A percentile compares a stretch with the other conserved stretches of the same genome.
Conservation (phyloP, 2,888 invertebrate genomes). For the Therioaphis trifolii region DNA sequence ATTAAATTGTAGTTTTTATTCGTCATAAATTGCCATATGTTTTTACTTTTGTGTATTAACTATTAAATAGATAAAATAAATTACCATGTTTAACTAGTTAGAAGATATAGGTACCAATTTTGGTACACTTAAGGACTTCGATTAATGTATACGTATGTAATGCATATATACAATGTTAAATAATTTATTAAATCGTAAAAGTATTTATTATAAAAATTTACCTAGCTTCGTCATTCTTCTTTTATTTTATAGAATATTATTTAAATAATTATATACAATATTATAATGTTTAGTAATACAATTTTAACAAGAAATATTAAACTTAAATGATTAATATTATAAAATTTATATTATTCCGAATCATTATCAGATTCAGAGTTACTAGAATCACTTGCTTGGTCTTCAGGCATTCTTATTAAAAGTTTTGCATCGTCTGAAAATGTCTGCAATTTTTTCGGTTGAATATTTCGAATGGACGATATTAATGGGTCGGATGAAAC, state of each 20-base stretch:
- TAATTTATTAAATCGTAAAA: not conserved
- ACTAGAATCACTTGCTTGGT: not conserved
- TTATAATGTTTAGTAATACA: too few species aligned
- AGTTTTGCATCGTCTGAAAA: not conserved
- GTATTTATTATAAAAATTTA: not conserved
- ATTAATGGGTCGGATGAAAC: slow-evolving; percentile 17
- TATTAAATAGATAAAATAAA: slow-evolving; percentile 3
- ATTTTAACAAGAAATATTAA: too few species aligned
- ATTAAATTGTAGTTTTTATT: not conserved
- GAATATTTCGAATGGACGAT: not conserved
- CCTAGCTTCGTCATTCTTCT: not conserved
- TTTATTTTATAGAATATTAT: too few species aligned
- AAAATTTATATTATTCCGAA: slow-evolving; percentile 1
- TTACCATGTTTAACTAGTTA: slow-evolving; percentile 8
- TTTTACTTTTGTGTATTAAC: slow-evolving; percentile 8
- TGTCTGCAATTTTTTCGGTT: not conserved
- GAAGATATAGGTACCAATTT: not conserved
- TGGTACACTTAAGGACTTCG: slow-evolving; percentile 4
- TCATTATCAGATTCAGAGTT: slow-evolving; percentile 9
- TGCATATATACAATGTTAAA: not conserved
- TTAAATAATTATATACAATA: too few species aligned
- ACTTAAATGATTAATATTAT: not conserved
- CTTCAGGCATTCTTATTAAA: not conserved
- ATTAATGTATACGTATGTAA: not conserved
- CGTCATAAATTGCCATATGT: not conserved